Evolutionary conservation across 2,113 vertebrate genomes (phyloP).

Genomic region (Catharus fuscescens): DNA sequence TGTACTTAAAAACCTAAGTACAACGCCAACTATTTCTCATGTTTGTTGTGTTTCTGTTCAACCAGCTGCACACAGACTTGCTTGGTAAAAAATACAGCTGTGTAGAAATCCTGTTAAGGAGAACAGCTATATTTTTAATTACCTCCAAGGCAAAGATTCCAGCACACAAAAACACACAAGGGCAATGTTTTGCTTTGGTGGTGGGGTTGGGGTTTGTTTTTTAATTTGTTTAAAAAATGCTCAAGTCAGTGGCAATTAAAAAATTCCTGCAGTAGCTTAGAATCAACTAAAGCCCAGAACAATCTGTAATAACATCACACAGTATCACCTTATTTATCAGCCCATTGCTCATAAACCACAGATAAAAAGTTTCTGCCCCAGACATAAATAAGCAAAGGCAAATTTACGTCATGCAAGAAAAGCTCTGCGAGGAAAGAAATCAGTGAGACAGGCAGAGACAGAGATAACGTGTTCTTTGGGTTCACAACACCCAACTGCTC

Average conservation of each 20-base stretch:
- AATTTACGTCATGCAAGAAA: slow-evolving; percentile 1
- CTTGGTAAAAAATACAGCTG: slow-evolving; percentile 2
- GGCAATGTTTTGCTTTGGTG: not conserved
- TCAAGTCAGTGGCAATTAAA: slow-evolving; percentile 57
- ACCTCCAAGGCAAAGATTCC: slow-evolving; percentile 53
- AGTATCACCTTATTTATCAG: slow-evolving; percentile 10
- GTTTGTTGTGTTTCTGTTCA: not conserved
- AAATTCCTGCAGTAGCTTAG: slow-evolving; percentile 50
- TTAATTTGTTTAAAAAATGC: not conserved
- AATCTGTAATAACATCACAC: slow-evolving; percentile 10
- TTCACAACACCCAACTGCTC: not conserved
- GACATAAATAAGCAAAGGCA: slow-evolving; percentile 11
- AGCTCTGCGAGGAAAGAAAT: slow-evolving; percentile 4
- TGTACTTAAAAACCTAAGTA: not conserved
- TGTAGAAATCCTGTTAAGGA: slow-evolving; percentile 5
- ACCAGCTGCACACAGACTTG: not conserved
- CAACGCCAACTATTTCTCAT: not conserved
- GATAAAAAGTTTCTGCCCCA: slow-evolving; percentile 7
- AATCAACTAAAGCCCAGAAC: slow-evolving; percentile 43
- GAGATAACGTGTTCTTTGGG: not conserved
- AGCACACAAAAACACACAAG: not conserved
- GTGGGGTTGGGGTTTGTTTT: not conserved
- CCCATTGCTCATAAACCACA: not conserved
- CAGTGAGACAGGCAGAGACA: not conserved
- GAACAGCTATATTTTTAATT: slow-evolving; percentile 48